Percentiles rank a stretch among this genome's conserved stretches.
Conservation (phyloP, 2,113 vertebrate genomes). For the Elgaria multicarinata region DNA sequence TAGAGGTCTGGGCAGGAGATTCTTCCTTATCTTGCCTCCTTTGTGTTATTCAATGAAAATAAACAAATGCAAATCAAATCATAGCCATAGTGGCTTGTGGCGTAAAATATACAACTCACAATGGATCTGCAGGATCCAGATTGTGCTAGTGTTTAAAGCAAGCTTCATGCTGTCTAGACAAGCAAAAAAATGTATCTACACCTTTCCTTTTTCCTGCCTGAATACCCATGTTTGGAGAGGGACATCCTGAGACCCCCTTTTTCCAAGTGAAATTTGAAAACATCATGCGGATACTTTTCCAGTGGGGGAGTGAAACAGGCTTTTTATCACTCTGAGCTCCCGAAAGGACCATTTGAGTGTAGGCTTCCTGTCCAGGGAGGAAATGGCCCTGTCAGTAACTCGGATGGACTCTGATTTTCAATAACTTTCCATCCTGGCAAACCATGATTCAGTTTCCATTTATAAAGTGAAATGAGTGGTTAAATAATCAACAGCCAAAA, state of each 20-base stretch:
- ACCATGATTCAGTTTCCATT: constrained; percentile 83
- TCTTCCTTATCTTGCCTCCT: constrained; percentile 25
- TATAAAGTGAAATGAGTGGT: constrained; percentile 78
- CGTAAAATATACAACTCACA: constrained; percentile 19
- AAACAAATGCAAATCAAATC: constrained; percentile 33
- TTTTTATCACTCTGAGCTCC: constrained; percentile 77
- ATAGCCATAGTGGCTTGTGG: constrained; percentile 13
- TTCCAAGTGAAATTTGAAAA: constrained; percentile 65
- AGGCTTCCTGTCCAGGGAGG: constrained; percentile 80
- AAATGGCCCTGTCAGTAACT: constrained; percentile 78
- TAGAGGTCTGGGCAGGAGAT: background rate
- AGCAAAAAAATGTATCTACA: constrained; percentile 69
- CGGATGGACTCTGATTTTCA: constrained; percentile 72
- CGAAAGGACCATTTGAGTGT: constrained; percentile 69
- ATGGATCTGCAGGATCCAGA: background rate
- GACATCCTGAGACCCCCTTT: constrained; percentile 74
- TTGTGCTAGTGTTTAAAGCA: constrained; percentile 62
- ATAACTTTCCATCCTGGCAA: constrained; percentile 79
- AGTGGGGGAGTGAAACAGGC: constrained; percentile 56
- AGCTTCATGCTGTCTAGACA: constrained; percentile 68
- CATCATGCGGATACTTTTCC: constrained; percentile 57
- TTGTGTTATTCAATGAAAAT: constrained; percentile 46
- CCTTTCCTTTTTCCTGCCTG: constrained; percentile 77
- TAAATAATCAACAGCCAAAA: constrained; percentile 72
- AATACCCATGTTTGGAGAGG: constrained; percentile 76